Conservation (phyloP, 92 coral and sea anemone species). For the Chrysogorgia sp. region DNA sequence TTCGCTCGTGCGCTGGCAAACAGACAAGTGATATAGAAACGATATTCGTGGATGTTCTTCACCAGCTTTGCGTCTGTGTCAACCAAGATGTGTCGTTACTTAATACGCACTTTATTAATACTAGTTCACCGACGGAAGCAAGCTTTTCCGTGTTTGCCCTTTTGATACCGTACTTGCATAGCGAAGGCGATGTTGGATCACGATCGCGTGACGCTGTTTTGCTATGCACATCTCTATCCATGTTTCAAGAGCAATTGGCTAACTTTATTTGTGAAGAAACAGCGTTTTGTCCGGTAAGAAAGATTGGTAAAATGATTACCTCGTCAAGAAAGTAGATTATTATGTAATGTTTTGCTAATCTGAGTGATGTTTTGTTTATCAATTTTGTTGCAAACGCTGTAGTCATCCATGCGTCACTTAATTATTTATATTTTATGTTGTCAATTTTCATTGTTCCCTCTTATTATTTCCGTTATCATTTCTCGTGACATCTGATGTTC, state of each 20-base stretch:
- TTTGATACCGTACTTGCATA: conserved; percentile 86
- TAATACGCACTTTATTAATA: conserved; percentile 84
- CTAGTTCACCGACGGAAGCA: conserved; percentile 70
- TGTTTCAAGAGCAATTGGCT: conserved; percentile 83
- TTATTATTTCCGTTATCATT: too few species aligned
- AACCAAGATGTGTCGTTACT: conserved; percentile 88
- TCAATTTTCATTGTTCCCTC: too few species aligned
- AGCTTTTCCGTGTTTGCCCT: conserved; percentile 88
- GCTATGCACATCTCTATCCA: conserved; percentile 91
- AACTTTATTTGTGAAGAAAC: conserved; percentile 89
- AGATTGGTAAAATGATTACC: background rate
- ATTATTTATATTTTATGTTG: too few species aligned
- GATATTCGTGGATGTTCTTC: conserved; percentile 86
- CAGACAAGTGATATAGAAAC: conserved; percentile 79
- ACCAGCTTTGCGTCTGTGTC: conserved; percentile 90
- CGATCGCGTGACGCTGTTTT: conserved; percentile 95
- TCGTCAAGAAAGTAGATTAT: background rate
- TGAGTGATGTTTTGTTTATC: background rate
- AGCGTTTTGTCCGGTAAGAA: conserved; percentile 94
- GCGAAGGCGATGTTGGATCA: conserved; percentile 87
- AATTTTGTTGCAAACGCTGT: background rate
- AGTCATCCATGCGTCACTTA: background rate
- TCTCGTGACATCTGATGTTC: too few species aligned
- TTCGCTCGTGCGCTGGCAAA: conserved; percentile 76
- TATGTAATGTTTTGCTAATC: too few species aligned